These are phyloP conservation scores for Varanus komodoensis DNA, from an alignment of 2,113 vertebrate genomes.

Conservation along the genomic window DNA sequence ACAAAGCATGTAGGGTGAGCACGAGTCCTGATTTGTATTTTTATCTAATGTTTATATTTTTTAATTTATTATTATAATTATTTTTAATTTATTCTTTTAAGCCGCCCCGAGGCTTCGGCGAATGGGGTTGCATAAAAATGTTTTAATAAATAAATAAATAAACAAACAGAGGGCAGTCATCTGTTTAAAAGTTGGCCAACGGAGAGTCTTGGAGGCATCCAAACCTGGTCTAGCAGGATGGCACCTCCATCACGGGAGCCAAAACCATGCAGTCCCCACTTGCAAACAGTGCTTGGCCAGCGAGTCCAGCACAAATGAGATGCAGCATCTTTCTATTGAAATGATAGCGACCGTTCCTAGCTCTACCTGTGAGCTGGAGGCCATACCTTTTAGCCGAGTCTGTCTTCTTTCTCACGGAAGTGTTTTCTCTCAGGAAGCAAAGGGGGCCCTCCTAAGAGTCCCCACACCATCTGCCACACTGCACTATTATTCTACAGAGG, in stretches of 20 bases:
- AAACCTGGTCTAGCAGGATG: not conserved
- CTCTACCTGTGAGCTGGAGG: not conserved
- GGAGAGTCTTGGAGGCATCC: not conserved
- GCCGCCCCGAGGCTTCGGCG: too few species aligned
- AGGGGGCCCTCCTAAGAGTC: not conserved
- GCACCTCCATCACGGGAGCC: not conserved
- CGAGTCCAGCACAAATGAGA: not conserved
- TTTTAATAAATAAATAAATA: too few species aligned
- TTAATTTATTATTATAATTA: too few species aligned
- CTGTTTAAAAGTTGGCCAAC: not conserved
- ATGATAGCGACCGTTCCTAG: not conserved
- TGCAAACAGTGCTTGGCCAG: not conserved
- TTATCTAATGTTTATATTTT: too few species aligned
- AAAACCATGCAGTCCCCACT: not conserved
- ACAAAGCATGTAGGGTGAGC: too few species aligned
- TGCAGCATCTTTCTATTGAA: not conserved
- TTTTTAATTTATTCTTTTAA: too few species aligned
- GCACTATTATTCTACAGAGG: not conserved
- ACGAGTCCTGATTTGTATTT: not conserved
- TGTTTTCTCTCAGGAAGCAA: too few species aligned
- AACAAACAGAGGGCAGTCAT: not conserved
- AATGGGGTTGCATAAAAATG: too few species aligned
- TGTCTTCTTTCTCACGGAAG: not conserved
- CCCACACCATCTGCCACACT: too few species aligned
- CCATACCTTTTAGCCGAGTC: not conserved